These are phyloP conservation scores for Zeus faber DNA, from an alignment of 2,113 vertebrate genomes.

Conservation along the genomic window DNA sequence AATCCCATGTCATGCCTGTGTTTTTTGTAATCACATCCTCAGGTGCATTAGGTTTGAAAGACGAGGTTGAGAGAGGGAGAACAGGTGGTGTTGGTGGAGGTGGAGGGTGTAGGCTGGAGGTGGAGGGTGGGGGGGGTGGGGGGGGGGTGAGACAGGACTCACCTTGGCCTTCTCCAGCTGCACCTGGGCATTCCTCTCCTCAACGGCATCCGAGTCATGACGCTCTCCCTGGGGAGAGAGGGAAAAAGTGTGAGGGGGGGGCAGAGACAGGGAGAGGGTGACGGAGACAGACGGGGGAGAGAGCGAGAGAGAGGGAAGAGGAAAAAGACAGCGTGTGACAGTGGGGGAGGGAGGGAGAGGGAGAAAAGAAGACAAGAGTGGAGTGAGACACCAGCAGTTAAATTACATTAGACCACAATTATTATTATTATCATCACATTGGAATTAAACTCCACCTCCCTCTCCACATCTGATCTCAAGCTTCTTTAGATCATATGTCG, in stretches of 20 bases:
- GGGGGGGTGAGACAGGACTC: background rate
- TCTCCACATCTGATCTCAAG: no score
- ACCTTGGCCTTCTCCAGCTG: slow-evolving; percentile 98
- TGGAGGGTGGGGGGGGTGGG: no score
- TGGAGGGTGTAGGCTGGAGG: no score
- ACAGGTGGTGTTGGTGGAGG: no score
- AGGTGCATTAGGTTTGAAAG: slow-evolving; percentile 7
- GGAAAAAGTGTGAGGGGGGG: background rate
- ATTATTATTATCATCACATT: no score
- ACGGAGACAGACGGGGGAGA: background rate
- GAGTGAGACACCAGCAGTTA: no score
- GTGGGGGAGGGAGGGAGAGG: background rate
- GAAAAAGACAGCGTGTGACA: background rate
- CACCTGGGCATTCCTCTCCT: slow-evolving; percentile 96
- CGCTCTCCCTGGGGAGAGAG: slow-evolving; percentile 85
- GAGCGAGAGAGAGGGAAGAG: background rate
- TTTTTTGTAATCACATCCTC: slow-evolving; percentile 42
- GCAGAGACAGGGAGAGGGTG: background rate
- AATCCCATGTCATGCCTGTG: slow-evolving; percentile 35
- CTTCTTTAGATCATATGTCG: no score
- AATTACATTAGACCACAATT: no score
- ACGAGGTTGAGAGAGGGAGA: slow-evolving; percentile 16
- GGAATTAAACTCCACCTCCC: no score
- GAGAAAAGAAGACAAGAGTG: background rate
- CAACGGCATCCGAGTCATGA: slow-evolving; percentile 88